Conservation (phyloP, 2,797 vertebrate genomes). For the Rousettus madagascariensis region DNA sequence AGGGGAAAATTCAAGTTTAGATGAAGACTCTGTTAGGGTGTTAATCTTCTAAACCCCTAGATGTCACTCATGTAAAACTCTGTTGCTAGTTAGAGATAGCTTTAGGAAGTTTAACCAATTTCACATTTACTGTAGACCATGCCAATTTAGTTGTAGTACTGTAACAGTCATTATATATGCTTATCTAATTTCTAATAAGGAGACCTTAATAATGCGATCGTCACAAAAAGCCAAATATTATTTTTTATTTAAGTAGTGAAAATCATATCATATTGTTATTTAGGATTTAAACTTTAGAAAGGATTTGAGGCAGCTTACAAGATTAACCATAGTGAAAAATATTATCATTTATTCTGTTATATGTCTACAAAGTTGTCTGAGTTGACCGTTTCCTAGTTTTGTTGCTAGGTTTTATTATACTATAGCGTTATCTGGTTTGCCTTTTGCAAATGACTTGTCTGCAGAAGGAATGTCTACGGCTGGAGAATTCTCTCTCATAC, state of each 20-base stretch:
- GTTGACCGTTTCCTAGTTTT: not conserved
- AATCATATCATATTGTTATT: not conserved
- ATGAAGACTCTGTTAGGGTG: not conserved
- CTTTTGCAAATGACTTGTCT: not conserved
- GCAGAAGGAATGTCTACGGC: not conserved
- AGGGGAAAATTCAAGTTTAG: not conserved
- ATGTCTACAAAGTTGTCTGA: not conserved
- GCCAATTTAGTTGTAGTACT: not conserved
- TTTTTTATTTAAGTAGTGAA: not conserved
- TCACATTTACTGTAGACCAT: not conserved
- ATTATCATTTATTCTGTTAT: not conserved
- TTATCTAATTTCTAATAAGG: not conserved
- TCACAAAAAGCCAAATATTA: not conserved
- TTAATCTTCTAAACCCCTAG: constrained; percentile 29
- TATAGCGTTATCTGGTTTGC: not conserved
- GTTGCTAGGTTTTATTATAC: not conserved
- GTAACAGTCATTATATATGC: not conserved
- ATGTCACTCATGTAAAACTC: constrained; percentile 18
- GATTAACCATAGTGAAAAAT: not conserved
- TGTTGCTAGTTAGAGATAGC: not conserved
- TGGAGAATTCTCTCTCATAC: not conserved
- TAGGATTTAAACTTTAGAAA: not conserved
- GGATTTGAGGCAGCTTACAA: not conserved
- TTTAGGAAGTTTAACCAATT: not conserved
- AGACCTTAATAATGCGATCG: not conserved